Conservation (phyloP, 1,140 invertebrate genomes). For the Heliothis subflexa region DNA sequence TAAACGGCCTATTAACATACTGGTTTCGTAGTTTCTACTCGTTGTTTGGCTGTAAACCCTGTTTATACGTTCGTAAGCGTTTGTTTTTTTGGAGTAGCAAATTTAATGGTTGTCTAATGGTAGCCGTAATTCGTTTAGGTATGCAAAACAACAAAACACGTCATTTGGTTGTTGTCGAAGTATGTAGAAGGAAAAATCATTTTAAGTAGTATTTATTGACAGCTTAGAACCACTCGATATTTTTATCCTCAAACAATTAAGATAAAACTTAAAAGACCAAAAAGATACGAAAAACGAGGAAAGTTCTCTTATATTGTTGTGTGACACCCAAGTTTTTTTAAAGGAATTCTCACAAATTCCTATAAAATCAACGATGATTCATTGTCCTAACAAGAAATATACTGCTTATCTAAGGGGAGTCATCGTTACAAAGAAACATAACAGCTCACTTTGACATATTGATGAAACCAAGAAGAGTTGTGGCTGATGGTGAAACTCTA, state of each 20-base stretch:
- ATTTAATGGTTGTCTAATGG: neutral
- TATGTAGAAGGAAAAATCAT: neutral
- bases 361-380: neutral
- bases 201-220: no score
- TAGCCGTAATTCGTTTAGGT: neutral
- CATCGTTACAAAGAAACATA: neutral
- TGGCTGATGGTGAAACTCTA: neutral
- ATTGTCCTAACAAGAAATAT: neutral
- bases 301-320: no score
- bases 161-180: neutral
- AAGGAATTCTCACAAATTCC: neutral
- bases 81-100: neutral
- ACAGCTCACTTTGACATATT: neutral
- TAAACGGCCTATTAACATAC: constrained; percentile 30
- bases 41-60: neutral
- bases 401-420: neutral
- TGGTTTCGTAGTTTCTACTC: constrained; percentile 3
- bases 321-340: no score
- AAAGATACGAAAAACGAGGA: no score
- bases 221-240: no score
- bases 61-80: neutral
- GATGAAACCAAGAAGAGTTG: neutral
- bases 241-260: no score
- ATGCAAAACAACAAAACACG: neutral
- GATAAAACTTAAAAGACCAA: no score